Base-by-base conservation (phyloP, 1,140 invertebrate species). In the Heterodera schachtii region DNA sequence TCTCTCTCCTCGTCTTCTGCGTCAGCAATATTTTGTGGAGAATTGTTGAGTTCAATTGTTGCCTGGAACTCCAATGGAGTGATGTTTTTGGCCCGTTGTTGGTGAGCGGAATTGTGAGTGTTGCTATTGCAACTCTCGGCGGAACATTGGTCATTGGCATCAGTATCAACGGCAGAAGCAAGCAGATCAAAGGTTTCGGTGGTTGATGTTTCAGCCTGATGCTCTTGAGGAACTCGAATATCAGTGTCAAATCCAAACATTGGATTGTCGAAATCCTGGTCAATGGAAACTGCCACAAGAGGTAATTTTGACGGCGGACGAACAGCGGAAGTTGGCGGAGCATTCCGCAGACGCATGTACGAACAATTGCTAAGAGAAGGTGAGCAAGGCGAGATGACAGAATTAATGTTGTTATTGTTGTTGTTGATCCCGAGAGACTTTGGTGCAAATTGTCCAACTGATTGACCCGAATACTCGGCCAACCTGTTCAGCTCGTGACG, bases 401-500 rank as follows among this genome's bases (percentile, higher is more conserved):
- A 41, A 71, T 21, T 41, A 73, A 69, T 82, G 21, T 16, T 82
- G 80, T n/a, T 80, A 71, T 21, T 41, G 44, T 76, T 82, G 21
- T 16, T 82, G 80, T n/a, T 80, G 71, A 21, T 46, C 16, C 44
- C 46, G 57, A 13, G 11, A 31, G 52, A 8, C 4, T 60, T 31
- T 7, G 79, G 16, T 31, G 49, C 11, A 43, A 67, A 16, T 52
- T 82, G 52, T n/a, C 31, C 47, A 46, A 19, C 71, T 1, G 66
- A 46, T 60, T 81, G 78, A 41, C 64, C 16, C 41, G 80, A 31
- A 71, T 60, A 16, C 31, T 78, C 60, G 79, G 82, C 82, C 46
- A 44, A 69, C 57, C 60, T 81, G 41, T 52, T 80, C n/a, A 80
- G 46, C 43, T 71, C 79, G 3, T 78, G 84, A 69, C 84, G 43